Evolutionary conservation across 2,888 invertebrate genomes (phyloP).

Genomic region (Drosophila subquinaria): DNA sequence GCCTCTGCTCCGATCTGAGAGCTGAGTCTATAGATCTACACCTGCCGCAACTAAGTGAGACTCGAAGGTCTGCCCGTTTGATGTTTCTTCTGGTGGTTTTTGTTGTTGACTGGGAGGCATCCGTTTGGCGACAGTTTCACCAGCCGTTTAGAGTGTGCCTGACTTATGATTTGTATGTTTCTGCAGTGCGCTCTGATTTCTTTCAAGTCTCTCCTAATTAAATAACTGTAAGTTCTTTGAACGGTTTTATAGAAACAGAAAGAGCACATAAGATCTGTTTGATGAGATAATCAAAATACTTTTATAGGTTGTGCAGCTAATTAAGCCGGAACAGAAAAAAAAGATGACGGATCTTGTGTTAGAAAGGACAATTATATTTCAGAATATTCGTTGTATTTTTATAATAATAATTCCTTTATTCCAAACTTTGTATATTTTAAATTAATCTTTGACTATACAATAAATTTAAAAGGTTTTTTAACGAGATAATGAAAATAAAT

Average conservation of each 20-base stretch:
- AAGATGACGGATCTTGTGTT: background rate
- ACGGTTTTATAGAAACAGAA: slow-evolving; percentile 52
- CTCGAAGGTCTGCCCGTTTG: slow-evolving; percentile 48
- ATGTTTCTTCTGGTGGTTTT: background rate
- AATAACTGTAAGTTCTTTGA: slow-evolving; percentile 73
- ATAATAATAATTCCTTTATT: too few species aligned
- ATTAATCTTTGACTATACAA: too few species aligned
- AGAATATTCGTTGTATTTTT: too few species aligned
- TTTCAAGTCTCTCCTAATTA: slow-evolving; percentile 70
- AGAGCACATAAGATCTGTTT: slow-evolving; percentile 30
- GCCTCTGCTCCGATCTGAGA: slow-evolving; percentile 21
- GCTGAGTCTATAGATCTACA: slow-evolving; percentile 23
- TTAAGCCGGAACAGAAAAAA: slow-evolving; percentile 8
- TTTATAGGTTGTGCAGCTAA: slow-evolving; percentile 5
- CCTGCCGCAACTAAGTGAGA: slow-evolving; percentile 70
- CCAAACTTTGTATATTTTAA: too few species aligned
- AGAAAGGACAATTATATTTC: too few species aligned
- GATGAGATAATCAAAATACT: slow-evolving; percentile 21
- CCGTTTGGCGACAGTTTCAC: slow-evolving; percentile 71
- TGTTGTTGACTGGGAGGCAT: slow-evolving; percentile 4
- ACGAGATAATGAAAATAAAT: too few species aligned
- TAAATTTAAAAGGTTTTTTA: too few species aligned
- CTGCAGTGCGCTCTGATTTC: slow-evolving; percentile 72
- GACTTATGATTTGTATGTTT: background rate
- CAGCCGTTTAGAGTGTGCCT: slow-evolving; percentile 17